Evolutionary conservation across 2,888 invertebrate species (phyloP).

Genomic region (Pyralis farinalis): DNA sequence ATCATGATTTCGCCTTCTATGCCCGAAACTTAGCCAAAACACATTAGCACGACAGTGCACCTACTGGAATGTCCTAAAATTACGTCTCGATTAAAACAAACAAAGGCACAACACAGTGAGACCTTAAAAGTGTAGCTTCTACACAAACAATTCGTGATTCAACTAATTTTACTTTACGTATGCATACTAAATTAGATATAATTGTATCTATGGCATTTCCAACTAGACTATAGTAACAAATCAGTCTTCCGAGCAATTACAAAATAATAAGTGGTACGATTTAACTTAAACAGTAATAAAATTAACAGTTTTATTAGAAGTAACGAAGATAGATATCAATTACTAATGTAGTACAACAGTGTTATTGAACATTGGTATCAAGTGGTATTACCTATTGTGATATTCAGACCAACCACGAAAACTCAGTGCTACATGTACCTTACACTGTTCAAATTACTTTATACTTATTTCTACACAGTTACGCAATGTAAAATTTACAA

Average conservation of each 20-base stretch:
- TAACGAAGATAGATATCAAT: constrained; percentile 15
- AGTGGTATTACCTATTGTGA: constrained; percentile 3
- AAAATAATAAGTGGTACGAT: constrained; percentile 63
- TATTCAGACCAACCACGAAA: constrained; percentile 5
- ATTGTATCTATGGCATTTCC: constrained; percentile 78
- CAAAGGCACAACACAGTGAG: constrained; percentile 75
- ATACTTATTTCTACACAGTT: constrained; percentile 6
- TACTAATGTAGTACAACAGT: constrained; percentile 16
- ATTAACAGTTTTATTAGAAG: constrained; percentile 29
- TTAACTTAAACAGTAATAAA: constrained; percentile 49
- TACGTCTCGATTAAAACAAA: constrained; percentile 57
- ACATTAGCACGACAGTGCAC: constrained; percentile 52
- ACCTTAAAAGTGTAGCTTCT: constrained; percentile 57
- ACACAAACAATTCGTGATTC: constrained; percentile 55
- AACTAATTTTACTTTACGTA: constrained; percentile 51
- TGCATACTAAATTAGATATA: constrained; percentile 54
- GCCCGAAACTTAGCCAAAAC: constrained; percentile 28
- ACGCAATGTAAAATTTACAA: constrained; percentile 17
- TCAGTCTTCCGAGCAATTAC: constrained; percentile 78
- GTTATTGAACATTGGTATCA: not conserved
- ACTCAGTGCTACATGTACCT: constrained; percentile 6
- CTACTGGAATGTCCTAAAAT: constrained; percentile 68
- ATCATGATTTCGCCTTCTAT: not conserved
- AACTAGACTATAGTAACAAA: constrained; percentile 81
- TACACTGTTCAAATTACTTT: not conserved